A percentile compares a stretch with the other conserved stretches of the same genome.
phyloP scores from a whole-genome alignment of 1,140 invertebrate genomes.

The Drosophila kikkawai region DNA sequence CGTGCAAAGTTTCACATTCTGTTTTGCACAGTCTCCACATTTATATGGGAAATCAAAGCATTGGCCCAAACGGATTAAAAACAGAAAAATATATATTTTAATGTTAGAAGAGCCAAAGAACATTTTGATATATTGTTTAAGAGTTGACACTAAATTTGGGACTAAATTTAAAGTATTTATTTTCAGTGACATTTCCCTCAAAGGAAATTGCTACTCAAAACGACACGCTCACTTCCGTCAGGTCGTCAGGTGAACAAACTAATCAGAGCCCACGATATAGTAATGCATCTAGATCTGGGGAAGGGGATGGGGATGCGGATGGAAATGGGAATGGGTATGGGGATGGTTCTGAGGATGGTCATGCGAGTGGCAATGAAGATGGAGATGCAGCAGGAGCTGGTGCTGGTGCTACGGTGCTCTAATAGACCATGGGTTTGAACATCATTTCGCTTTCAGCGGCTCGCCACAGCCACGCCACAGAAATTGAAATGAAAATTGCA shows the following conservation, averaged over 20 bases:
- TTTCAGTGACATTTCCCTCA: slow-evolving; percentile 15
- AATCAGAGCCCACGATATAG: slow-evolving; percentile 39
- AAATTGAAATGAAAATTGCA: slow-evolving; percentile 83
- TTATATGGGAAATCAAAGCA: background rate
- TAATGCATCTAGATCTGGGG: slow-evolving; percentile 21
- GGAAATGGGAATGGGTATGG: background rate
- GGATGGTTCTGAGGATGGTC: background rate
- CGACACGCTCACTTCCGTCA: slow-evolving; percentile 75
- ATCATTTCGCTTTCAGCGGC: slow-evolving; percentile 81
- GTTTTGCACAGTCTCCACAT: background rate
- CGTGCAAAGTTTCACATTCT: background rate
- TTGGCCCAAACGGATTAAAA: background rate
- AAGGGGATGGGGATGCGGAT: background rate
- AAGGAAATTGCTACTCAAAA: slow-evolving; percentile 78
- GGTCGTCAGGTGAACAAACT: slow-evolving; percentile 53
- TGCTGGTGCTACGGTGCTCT: slow-evolving; percentile 43
- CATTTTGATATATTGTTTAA: background rate
- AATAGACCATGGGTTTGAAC: slow-evolving; percentile 72
- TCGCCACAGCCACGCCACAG: slow-evolving; percentile 56
- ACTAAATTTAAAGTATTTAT: too few species aligned
- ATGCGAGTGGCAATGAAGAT: slow-evolving; percentile 6
- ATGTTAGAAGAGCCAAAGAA: background rate
- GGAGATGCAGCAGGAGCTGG: slow-evolving; percentile 13
- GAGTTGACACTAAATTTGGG: too few species aligned
- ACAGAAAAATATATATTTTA: background rate